Conservation (phyloP, 2,888 invertebrate genomes). For the Aethes cnicana region DNA sequence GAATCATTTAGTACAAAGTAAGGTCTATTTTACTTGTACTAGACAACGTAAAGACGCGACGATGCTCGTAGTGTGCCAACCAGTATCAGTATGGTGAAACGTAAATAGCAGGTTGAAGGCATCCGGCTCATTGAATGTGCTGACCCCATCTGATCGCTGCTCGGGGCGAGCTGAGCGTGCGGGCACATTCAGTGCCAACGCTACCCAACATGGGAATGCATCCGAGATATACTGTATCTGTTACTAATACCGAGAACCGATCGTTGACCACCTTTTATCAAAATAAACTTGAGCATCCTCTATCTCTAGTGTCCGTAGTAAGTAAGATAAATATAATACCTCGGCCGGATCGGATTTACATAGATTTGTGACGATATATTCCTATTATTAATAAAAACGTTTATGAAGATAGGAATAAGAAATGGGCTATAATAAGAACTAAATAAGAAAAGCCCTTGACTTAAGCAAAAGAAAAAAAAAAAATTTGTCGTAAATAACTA, state of each 20-base stretch:
- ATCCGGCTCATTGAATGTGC: slow-evolving; percentile 81
- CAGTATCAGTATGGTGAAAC: slow-evolving; percentile 76
- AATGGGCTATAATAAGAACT: no score
- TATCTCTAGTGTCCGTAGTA: no score
- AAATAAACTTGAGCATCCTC: no score
- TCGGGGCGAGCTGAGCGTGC: slow-evolving; percentile 56
- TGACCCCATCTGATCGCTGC: slow-evolving; percentile 80
- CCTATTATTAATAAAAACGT: no score
- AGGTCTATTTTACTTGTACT: slow-evolving; percentile 2
- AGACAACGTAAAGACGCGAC: slow-evolving; percentile 40
- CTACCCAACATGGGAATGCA: slow-evolving; percentile 45
- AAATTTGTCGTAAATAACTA: slow-evolving; percentile 14
- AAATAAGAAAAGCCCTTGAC: no score
- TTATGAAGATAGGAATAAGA: no score
- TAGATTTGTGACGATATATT: no score
- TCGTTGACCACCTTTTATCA: slow-evolving; percentile 1
- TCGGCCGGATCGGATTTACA: no score
- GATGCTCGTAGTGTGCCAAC: slow-evolving; percentile 76
- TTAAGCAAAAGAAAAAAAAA: no score
- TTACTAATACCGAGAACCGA: slow-evolving; percentile 17
- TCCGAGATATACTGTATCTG: slow-evolving; percentile 21
- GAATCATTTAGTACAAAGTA: no score
- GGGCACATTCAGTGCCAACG: slow-evolving; percentile 57
- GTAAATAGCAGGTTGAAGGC: slow-evolving; percentile 78
- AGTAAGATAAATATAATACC: no score